Evolutionary conservation across 2,113 vertebrate genomes (phyloP).

Genomic region (Charadrius vociferus): DNA sequence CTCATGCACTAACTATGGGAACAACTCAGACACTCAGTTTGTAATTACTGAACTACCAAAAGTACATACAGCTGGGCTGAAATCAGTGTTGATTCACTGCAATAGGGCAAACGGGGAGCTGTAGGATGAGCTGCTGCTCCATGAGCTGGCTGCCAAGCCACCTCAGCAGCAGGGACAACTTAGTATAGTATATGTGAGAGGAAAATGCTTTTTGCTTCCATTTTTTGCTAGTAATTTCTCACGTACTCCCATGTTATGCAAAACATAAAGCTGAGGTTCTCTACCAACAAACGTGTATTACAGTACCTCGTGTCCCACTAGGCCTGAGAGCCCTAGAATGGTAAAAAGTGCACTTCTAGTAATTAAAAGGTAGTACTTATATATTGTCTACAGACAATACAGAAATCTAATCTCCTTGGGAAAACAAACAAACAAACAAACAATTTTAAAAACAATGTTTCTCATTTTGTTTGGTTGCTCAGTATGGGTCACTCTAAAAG

Average conservation of each 20-base stretch:
- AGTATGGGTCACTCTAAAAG: neutral
- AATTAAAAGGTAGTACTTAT: neutral
- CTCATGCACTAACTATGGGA: rapidly evolving
- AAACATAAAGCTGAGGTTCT: neutral
- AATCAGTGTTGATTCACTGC: neutral
- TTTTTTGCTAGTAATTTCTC: neutral
- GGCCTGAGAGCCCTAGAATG: neutral
- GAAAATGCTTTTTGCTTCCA: neutral
- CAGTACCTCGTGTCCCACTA: neutral
- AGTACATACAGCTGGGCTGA: neutral
- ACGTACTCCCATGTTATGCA: neutral
- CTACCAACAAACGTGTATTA: neutral
- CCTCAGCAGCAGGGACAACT: neutral
- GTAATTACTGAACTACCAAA: neutral
- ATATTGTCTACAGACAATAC: neutral
- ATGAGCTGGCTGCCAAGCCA: neutral
- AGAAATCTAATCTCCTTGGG: neutral
- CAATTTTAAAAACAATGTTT: neutral
- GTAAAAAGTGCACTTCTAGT: neutral
- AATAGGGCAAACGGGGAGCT: rapidly evolving
- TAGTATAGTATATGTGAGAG: neutral
- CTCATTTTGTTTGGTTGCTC: neutral
- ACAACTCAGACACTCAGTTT: neutral
- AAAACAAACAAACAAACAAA: too few relatives aligned
- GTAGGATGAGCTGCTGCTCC: neutral